Base-by-base conservation (phyloP, 2,113 vertebrate genomes). In the Ctenodactylus gundi region DNA sequence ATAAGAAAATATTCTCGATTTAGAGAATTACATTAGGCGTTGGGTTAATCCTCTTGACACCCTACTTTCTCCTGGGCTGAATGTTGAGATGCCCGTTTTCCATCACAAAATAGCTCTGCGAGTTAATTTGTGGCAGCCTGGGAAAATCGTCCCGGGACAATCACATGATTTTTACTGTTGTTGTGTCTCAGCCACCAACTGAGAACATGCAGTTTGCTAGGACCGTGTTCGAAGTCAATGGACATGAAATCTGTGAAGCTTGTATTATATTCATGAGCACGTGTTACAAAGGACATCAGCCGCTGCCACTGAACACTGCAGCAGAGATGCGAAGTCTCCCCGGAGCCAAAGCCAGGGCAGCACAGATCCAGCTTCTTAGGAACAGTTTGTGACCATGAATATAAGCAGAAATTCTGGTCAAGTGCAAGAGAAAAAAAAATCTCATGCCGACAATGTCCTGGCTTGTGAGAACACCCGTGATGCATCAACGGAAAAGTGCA, bases 191-290 rank as follows among this genome's bases (percentile, higher is more conserved):
- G 86, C 86, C 23, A 76, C 77, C n/a, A 65, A 41, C 73, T 91
- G 58, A 77, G 82, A 90, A 85, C 58, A 29, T 14, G 27, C 29
- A 72, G 53, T 95, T 93, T 94, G 65, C 72, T 86, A 95, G 91
- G 89, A 88, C 88, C 67, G 67, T 41, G 39, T 92, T 93, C 46
- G 39, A 94, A 93, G 53, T 53, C 93, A 53, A 85, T 94, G 72
- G 58, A 58, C 25, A 21, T 55, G 46, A 91, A 81, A 92, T 85
- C 46, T 88, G 82, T 82, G 53, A 65, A 68, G 53, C 29, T 70
- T 84, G 57, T 57, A 11, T 85, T 85, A 75, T 76, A 85, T 95
- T 92, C 84, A 88, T 91, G 39, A 90, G 46, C 41, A 85, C 31
- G 39, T 65, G 27, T 55, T 82, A 41, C 41, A 58, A 70, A 67